Evolutionary conservation across 2,113 vertebrate genomes (phyloP).

Genomic region (Spea bombifrons): DNA sequence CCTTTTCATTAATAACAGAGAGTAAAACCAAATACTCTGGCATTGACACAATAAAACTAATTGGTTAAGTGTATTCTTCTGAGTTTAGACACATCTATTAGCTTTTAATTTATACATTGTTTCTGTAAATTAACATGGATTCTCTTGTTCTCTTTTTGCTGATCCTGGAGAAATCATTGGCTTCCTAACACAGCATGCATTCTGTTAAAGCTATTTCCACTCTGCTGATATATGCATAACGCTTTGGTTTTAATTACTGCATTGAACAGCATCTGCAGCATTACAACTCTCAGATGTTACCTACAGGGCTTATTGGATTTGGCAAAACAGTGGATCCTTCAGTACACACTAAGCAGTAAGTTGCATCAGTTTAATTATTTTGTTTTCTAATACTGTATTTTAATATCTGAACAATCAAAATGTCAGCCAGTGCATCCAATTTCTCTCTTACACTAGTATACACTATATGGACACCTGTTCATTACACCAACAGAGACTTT

Average conservation of each 20-base stretch:
- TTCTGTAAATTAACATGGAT: conserved; percentile 30
- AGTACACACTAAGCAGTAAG: background rate
- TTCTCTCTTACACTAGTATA: too few species aligned
- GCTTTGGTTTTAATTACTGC: background rate
- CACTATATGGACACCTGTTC: too few species aligned
- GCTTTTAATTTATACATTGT: conserved; percentile 6
- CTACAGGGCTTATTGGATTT: conserved; percentile 38
- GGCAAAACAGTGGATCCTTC: conserved; percentile 12
- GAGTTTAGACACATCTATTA: background rate
- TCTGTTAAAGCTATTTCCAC: background rate
- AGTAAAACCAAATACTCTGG: too few species aligned
- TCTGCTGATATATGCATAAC: background rate
- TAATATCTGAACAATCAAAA: background rate
- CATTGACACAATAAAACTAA: background rate
- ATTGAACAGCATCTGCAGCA: background rate
- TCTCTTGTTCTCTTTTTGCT: conserved; percentile 31
- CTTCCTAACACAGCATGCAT: background rate
- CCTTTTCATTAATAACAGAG: too few species aligned
- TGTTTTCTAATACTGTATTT: background rate
- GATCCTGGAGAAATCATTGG: conserved; percentile 8
- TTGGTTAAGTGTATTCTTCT: background rate
- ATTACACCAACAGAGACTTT: too few species aligned
- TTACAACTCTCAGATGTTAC: conserved; percentile 15
- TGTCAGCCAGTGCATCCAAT: too few species aligned
- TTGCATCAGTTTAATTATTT: background rate